Percentiles rank a stretch among this genome's conserved stretches.
Evolutionary conservation across 2,797 vertebrate genomes (phyloP).

Genomic region (Stomatorhinus walkeri): DNA sequence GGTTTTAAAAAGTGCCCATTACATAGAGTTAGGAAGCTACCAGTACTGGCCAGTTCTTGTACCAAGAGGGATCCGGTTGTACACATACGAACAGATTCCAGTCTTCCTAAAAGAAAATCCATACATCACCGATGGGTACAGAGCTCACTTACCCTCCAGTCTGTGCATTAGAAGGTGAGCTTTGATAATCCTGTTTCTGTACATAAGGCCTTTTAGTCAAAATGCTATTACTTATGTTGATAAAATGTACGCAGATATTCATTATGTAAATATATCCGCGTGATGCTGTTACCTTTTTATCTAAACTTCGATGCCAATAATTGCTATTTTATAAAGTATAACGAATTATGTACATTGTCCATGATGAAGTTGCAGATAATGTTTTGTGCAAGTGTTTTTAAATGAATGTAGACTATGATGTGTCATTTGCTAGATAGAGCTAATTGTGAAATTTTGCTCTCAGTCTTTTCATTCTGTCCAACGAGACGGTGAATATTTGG

Average conservation of each 20-base stretch:
- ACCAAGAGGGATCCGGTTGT: slow-evolving; percentile 83
- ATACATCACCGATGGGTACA: slow-evolving; percentile 94
- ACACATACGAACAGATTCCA: slow-evolving; percentile 93
- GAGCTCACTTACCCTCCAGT: slow-evolving; percentile 86
- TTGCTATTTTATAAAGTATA: not conserved
- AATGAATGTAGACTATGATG: not conserved
- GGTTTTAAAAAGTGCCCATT: slow-evolving; percentile 76
- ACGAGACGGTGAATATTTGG: slow-evolving; percentile 94
- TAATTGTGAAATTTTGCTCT: not conserved
- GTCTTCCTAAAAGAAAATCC: slow-evolving; percentile 85
- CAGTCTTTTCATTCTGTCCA: slow-evolving; percentile 92
- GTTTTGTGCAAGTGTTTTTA: not conserved
- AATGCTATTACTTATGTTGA: not conserved
- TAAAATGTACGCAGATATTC: not conserved
- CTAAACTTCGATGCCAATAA: not conserved
- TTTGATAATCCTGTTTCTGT: not conserved
- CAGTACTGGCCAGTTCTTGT: slow-evolving; percentile 95
- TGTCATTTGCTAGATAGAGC: not conserved
- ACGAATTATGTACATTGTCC: not conserved
- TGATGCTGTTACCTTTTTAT: not conserved
- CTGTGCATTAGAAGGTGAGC: slow-evolving; percentile 87
- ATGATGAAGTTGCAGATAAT: not conserved
- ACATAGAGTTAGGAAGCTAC: slow-evolving; percentile 87
- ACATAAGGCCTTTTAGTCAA: not conserved
- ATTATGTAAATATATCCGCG: not conserved